A percentile compares a stretch with the other conserved stretches of the same genome.
Evolutionary conservation across 2,888 invertebrate genomes (phyloP).

Genomic region (Subacronicta megacephala): DNA sequence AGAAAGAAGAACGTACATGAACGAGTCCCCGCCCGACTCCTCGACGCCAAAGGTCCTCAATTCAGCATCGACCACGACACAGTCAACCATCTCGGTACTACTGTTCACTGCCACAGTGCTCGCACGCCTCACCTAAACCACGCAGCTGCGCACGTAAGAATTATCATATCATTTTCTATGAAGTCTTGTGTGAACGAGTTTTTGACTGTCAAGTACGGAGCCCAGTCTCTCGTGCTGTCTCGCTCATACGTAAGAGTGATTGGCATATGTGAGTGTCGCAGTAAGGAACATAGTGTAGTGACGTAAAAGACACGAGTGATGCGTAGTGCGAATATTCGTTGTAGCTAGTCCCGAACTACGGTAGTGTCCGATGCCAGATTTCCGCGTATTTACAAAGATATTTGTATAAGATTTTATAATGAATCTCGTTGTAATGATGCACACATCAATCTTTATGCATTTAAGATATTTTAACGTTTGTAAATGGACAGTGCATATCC

Average conservation of each 20-base stretch:
- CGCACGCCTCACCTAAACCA: slow-evolving; percentile 66
- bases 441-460: slow-evolving; percentile 60
- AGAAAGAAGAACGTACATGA: slow-evolving; percentile 57
- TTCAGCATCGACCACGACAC: slow-evolving; percentile 56
- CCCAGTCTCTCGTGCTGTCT: slow-evolving; percentile 30
- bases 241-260: slow-evolving; percentile 18
- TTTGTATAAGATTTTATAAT: slow-evolving; percentile 50
- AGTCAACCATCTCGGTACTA: slow-evolving; percentile 55
- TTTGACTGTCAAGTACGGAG: slow-evolving; percentile 53
- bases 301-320: slow-evolving; percentile 64
- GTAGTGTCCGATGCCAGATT: slow-evolving; percentile 55
- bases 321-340: slow-evolving; percentile 47
- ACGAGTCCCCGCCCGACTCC: slow-evolving; percentile 70
- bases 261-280: slow-evolving; percentile 2
- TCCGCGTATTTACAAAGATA: slow-evolving; percentile 48
- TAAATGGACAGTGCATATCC: slow-evolving; percentile 83
- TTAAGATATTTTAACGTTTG: slow-evolving; percentile 70
- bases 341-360: slow-evolving; percentile 71
- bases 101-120: slow-evolving; percentile 56
- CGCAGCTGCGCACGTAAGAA: slow-evolving; percentile 57
- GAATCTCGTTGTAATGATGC: slow-evolving; percentile 45
- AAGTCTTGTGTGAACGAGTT: slow-evolving; percentile 62
- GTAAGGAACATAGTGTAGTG: slow-evolving; percentile 56
- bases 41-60: slow-evolving; percentile 71
- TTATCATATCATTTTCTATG: slow-evolving; percentile 73